These are phyloP conservation scores for Salvelinus namaycush DNA, from an alignment of 2,113 vertebrate genomes.

Conservation along the genomic window DNA sequence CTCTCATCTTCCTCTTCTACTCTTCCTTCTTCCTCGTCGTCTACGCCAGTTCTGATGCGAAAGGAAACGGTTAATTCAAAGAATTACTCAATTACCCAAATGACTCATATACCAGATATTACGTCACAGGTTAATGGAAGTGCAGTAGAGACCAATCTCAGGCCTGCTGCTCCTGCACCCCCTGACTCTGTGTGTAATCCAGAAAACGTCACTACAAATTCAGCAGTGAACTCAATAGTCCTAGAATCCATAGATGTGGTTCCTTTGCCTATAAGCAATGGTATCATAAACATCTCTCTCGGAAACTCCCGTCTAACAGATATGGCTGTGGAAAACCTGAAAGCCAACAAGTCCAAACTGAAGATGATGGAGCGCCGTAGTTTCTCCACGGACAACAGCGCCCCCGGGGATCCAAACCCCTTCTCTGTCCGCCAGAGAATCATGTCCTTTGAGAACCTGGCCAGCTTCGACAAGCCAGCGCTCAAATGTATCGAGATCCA, in stretches of 20 bases:
- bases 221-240: conserved; percentile 7
- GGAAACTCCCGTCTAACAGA: conserved; percentile 26
- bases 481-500: conserved; percentile 77
- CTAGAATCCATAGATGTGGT: conserved; percentile 20
- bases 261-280: conserved; percentile 13
- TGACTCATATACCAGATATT: conserved; percentile 6
- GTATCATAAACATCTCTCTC: conserved; percentile 9
- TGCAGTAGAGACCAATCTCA: conserved; percentile 6
- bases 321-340: conserved; percentile 14
- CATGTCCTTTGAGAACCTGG: conserved; percentile 94
- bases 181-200: neutral
- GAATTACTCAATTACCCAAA: conserved; percentile 1
- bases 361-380: conserved; percentile 70
- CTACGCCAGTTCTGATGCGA: conserved; percentile 48
- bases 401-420: conserved; percentile 77
- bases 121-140: neutral
- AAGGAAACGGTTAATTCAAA: conserved; percentile 32
- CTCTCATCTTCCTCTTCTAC: conserved; percentile 60
- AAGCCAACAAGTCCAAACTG: conserved; percentile 50
- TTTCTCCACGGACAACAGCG: conserved; percentile 75
- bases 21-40: conserved; percentile 44
- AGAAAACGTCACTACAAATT: conserved; percentile 4
- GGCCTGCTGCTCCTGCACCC: neutral
- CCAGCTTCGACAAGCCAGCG: conserved; percentile 80
- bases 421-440: conserved; percentile 94